Evolutionary conservation across 92 coral and sea anemone species (phyloP), one percentile per base, ranked within the genome.

Genomic region (Nematostella vectensis): DNA sequence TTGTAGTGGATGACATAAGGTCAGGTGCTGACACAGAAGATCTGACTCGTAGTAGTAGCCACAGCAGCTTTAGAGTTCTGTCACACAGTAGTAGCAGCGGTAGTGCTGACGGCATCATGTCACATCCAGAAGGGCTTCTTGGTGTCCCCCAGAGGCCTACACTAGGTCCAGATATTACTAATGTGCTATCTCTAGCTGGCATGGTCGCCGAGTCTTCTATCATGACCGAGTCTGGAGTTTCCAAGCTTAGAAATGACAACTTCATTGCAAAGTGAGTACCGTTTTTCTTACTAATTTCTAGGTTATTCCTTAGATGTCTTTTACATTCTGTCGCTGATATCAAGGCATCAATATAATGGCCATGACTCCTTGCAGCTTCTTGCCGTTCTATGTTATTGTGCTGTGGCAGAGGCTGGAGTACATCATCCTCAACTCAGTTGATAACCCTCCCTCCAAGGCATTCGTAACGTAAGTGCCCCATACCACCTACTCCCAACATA

Each of bases 71-170:
- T 69, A 81, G 69, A 73, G 71, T 85, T 24, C 68, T 85, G 28
- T 85, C 95, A 12, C 82, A 81, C 26, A 85, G 94, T 45, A 84
- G 94, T 31, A 85, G 95, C 31, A 72, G 94, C 29, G 68, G 94
- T 12, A 81, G 95, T 67, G 88, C 81, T 0, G 88, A 77, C 44
- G 84, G 84, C 18, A 75, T 76, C 3, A 79, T 76, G 24, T 74
- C 82, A 1, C 86, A 79, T 25, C 74, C 86, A 0, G 86, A 79
- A 3, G 71, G 86, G n/a, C 67, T 61, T 15, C 50, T 54, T 2
- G 58, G 66, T n/a, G 72, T 67, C 6, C 71, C 86, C 9, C 67
- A 54, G 4, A 76, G 76, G 16, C 57, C 57, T 0, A 18, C 82
- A 40, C 49, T 83, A 23, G 76, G 88, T 27, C 64, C 84, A 25